A percentile compares a stretch with the other conserved stretches of the same genome.
These are phyloP conservation scores for Andrena bicolor DNA, from an alignment of 2,888 invertebrate species.

Conservation along the genomic window DNA sequence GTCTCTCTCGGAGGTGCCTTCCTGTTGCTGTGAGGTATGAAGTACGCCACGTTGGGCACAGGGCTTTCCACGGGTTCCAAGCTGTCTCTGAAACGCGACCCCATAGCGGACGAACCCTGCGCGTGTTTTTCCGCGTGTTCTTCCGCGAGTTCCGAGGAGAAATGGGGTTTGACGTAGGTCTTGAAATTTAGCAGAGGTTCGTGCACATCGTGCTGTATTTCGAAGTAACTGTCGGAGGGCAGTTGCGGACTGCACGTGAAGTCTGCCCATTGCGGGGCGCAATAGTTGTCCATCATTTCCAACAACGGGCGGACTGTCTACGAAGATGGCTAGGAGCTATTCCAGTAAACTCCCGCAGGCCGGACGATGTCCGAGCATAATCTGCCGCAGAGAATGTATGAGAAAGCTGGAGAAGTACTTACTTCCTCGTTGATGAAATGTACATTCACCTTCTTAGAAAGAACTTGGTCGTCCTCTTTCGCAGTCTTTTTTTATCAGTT, in stretches of 20 bases:
- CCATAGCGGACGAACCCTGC: background rate
- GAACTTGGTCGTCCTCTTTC: background rate
- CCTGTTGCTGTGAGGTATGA: constrained; percentile 61
- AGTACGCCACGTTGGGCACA: constrained; percentile 66
- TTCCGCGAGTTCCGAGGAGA: background rate
- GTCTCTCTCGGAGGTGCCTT: constrained; percentile 18
- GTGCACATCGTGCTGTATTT: constrained; percentile 59
- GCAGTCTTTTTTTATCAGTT: background rate
- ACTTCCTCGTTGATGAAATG: background rate
- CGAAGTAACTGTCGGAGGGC: constrained; percentile 72
- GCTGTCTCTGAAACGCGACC: constrained; percentile 52
- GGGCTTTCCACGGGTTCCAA: constrained; percentile 63
- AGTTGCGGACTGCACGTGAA: constrained; percentile 74
- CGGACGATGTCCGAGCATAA: background rate
- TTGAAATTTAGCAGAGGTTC: constrained; percentile 15
- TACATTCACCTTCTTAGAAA: constrained; percentile 8
- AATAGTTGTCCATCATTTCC: constrained; percentile 67
- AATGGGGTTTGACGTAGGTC: background rate
- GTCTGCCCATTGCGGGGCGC: constrained; percentile 80
- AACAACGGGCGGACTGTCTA: background rate
- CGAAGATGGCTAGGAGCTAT: background rate
- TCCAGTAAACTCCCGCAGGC: background rate
- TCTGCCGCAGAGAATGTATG: constrained; percentile 23
- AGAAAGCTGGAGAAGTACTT: background rate
- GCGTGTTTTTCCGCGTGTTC: background rate